A percentile compares a stretch with the other conserved stretches of the same genome.
Evolutionary conservation across 2,113 vertebrate species (phyloP).

Genomic region (Dipodomys stephensi): DNA sequence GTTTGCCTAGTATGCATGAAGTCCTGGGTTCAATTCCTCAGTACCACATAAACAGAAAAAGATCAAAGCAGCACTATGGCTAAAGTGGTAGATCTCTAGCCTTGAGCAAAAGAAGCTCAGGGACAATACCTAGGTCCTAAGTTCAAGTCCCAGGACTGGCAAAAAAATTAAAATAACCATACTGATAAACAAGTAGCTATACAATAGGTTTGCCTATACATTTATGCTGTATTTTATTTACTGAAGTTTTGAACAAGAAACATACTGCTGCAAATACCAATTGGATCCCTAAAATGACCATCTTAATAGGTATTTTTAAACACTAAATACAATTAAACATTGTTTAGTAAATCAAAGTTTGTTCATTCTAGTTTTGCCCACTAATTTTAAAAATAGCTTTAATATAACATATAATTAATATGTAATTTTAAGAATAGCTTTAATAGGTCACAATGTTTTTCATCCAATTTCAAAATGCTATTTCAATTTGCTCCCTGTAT

Average conservation of each 20-base stretch:
- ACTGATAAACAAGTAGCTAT: too few relatives aligned
- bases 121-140: too few relatives aligned
- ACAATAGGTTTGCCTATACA: neutral
- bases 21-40: too few relatives aligned
- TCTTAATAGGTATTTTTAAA: slow-evolving; percentile 45
- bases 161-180: neutral
- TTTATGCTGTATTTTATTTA: neutral
- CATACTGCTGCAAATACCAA: too few relatives aligned
- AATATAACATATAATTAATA: too few relatives aligned
- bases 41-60: too few relatives aligned
- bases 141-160: too few relatives aligned
- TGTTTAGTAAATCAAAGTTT: slow-evolving; percentile 30
- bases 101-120: too few relatives aligned
- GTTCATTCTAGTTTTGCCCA: slow-evolving; percentile 38
- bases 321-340: slow-evolving; percentile 30
- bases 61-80: too few relatives aligned
- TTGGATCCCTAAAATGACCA: neutral
- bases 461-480: slow-evolving; percentile 48
- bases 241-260: slow-evolving; percentile 34
- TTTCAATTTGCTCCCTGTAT: slow-evolving; percentile 36
- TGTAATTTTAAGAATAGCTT: neutral
- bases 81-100: too few relatives aligned
- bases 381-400: neutral
- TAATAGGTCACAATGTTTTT: slow-evolving; percentile 17
- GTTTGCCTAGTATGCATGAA: too few relatives aligned